Percentiles rank a stretch among this genome's conserved stretches.
Conservation (phyloP, 2,888 invertebrate species). For the Ryuthela nishihirai region DNA sequence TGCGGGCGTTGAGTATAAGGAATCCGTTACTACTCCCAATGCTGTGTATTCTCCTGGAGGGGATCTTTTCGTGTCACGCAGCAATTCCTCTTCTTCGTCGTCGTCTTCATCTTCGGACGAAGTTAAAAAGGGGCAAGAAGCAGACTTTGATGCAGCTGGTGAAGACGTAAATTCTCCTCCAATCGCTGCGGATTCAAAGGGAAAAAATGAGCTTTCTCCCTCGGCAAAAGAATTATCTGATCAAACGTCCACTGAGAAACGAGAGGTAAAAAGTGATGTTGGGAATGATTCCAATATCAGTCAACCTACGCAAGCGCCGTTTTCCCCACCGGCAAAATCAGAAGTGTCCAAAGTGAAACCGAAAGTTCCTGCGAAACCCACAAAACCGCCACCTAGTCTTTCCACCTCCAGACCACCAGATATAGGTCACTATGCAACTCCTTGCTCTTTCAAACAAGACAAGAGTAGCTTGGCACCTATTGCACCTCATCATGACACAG, state of each 20-base stretch:
- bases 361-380: constrained; percentile 18
- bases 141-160: too few relatives aligned
- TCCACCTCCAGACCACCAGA: not conserved
- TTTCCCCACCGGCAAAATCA: too few relatives aligned
- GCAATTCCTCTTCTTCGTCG: constrained; percentile 29
- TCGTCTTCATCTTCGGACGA: constrained; percentile 17
- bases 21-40: constrained; percentile 6
- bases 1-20: constrained; percentile 48
- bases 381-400: not conserved
- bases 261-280: not conserved
- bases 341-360: constrained; percentile 14
- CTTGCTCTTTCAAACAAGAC: too few relatives aligned
- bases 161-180: too few relatives aligned
- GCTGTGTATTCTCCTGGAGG: constrained; percentile 29
- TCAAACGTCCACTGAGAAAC: not conserved
- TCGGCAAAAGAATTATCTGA: not conserved
- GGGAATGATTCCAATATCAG: not conserved
- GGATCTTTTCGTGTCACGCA: constrained; percentile 27
- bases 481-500: too few relatives aligned
- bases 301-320: not conserved
- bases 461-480: too few relatives aligned
- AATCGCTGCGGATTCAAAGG: too few relatives aligned
- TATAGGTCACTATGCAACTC: not conserved
- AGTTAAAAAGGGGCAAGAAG: not conserved
- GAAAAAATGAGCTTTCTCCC: too few relatives aligned